A percentile compares a stretch with the other conserved stretches of the same genome.
These are phyloP conservation scores for Oegoconia quadripuncta DNA, from an alignment of 2,888 invertebrate species.

Conservation along the genomic window DNA sequence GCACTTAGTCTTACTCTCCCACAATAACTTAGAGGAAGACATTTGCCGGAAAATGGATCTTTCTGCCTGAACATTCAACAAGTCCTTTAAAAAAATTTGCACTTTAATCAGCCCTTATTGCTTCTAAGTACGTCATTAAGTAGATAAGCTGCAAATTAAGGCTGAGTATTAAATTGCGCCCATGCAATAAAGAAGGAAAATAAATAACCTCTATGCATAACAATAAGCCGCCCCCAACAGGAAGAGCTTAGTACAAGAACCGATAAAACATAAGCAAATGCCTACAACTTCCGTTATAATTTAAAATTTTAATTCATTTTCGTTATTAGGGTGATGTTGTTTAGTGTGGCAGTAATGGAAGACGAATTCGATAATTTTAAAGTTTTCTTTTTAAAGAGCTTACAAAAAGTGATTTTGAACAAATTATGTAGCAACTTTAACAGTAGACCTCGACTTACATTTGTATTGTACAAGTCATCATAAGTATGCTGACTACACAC, in stretches of 20 bases:
- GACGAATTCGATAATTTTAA: too few relatives aligned
- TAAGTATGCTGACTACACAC: too few relatives aligned
- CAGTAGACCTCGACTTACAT: too few relatives aligned
- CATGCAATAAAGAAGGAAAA: conserved; percentile 28
- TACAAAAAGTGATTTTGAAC: too few relatives aligned
- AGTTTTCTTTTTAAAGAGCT: too few relatives aligned
- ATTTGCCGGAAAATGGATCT: background rate
- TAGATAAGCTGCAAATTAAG: conserved; percentile 37
- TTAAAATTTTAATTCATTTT: conserved; percentile 34
- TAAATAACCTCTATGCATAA: conserved; percentile 45
- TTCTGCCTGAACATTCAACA: conserved; percentile 1
- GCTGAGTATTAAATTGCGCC: conserved; percentile 31
- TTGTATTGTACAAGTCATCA: too few relatives aligned
- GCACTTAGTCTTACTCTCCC: background rate
- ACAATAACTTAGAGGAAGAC: background rate
- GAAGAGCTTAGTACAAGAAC: conserved; percentile 43
- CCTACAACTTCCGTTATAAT: conserved; percentile 48
- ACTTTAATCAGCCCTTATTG: conserved; percentile 20
- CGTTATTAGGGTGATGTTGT: conserved; percentile 21
- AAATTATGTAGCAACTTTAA: too few relatives aligned
- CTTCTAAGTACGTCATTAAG: conserved; percentile 20
- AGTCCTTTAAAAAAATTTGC: conserved; percentile 7
- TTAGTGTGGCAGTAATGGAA: too few relatives aligned
- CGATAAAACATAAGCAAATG: conserved; percentile 38
- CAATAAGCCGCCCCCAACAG: conserved; percentile 46